Base-by-base conservation (phyloP, 2,888 invertebrate species). In the Nudaria mundana region DNA sequence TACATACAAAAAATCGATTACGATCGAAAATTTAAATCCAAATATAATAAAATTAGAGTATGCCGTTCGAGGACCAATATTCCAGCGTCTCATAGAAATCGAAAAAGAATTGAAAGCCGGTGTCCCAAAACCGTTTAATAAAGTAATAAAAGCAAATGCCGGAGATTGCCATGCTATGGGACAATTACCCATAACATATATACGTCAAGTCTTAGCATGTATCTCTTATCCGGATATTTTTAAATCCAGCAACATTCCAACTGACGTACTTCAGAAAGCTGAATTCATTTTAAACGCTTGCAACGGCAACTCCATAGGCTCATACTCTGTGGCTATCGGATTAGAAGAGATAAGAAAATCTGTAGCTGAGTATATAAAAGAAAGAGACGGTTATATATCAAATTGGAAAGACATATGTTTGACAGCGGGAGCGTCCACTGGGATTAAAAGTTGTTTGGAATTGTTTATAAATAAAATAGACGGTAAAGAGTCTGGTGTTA, bases 141-240 rank as follows among this genome's bases (percentile, higher is more conserved):
- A 94, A 81, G 96, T 98, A 10, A 94, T 97, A 63, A 93, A 95
- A 66, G 97, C 97, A 6, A 98, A 98, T 74, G 96, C 98, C 63
- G 98, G 98, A 22, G 98, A 98, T 81, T 96, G 96, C 53, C 98
- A 98, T 87, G 97, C 97, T 1, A 96, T 95, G 93, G 97, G 97
- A 32, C 97, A 98, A 74, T 83, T 90, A 36, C 97, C 97, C 5
- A 91, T 98, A 41, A 97, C 97, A 1, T 97, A 95, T 75, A 91
- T 98, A 40, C 90, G 97, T 56, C 96, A 97, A 91, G 95, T 97
- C 6, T 71, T 97, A 56, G 93, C 95, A 0, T 71, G 95, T 29
- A 92, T 94, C 11, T 81, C 93, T 2, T 91, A 93, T 52, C 96
- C 97, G 0, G 81, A 76, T 6, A 79, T 97, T 18, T 74, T 97